These are phyloP conservation scores for Achlya flavicornis DNA, from an alignment of 2,888 invertebrate species.

Conservation along the genomic window DNA sequence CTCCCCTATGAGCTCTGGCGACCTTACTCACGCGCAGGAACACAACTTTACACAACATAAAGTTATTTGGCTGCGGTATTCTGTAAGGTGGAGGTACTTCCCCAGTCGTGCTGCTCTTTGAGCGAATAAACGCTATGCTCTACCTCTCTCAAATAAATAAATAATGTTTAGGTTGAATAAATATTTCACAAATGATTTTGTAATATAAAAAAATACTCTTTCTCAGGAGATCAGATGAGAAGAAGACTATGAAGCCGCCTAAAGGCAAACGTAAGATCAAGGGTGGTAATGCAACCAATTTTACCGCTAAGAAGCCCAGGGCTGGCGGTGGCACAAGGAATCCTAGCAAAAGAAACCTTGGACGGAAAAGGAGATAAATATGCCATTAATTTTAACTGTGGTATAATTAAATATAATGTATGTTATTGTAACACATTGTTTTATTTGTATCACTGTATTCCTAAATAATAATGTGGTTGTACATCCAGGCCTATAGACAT, in stretches of 20 bases:
- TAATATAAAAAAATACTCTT: not conserved
- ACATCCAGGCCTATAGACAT: too few relatives aligned
- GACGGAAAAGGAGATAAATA: slow-evolving; percentile 87
- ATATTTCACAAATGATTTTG: too few relatives aligned
- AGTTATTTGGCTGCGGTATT: too few relatives aligned
- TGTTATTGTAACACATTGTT: slow-evolving; percentile 4
- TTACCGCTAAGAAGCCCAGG: slow-evolving; percentile 85
- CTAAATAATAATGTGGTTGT: not conserved
- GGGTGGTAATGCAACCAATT: slow-evolving; percentile 68
- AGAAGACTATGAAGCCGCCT: slow-evolving; percentile 62
- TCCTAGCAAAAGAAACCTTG: slow-evolving; percentile 85
- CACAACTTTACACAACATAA: too few relatives aligned
- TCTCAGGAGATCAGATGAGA: slow-evolving; percentile 82
- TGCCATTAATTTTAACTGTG: slow-evolving; percentile 17
- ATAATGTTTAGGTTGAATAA: too few relatives aligned
- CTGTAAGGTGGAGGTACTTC: too few relatives aligned
- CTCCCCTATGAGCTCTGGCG: too few relatives aligned
- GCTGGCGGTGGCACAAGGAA: slow-evolving; percentile 88
- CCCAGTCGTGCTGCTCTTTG: too few relatives aligned
- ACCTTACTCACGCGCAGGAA: too few relatives aligned
- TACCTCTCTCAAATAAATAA: too few relatives aligned
- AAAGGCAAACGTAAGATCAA: slow-evolving; percentile 66
- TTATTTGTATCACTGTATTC: not conserved
- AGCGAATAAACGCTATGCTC: too few relatives aligned
- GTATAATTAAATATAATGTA: slow-evolving; percentile 21